Percentiles rank a stretch among this genome's conserved stretches.
These are phyloP conservation scores for Phymatocera aterrima DNA, from an alignment of 2,888 invertebrate genomes.

Conservation along the genomic window DNA sequence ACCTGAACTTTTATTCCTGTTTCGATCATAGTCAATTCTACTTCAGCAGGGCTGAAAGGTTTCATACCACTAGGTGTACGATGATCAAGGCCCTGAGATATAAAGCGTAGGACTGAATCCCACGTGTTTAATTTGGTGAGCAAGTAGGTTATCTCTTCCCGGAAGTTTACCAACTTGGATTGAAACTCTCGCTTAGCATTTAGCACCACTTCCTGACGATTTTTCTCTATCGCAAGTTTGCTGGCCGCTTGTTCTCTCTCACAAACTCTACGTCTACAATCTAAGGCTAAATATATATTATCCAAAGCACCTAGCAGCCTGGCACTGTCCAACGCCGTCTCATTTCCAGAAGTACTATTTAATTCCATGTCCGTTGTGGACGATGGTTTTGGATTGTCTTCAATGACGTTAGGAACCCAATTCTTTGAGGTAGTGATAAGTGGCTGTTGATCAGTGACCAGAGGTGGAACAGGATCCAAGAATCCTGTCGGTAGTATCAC, in stretches of 20 bases:
- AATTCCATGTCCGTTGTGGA: slow-evolving; percentile 10
- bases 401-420: neutral
- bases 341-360: neutral
- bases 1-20: neutral
- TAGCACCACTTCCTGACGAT: slow-evolving; percentile 21
- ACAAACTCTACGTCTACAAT: slow-evolving; percentile 8
- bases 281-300: slow-evolving; percentile 19
- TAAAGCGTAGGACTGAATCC: neutral
- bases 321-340: neutral
- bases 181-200: slow-evolving; percentile 24
- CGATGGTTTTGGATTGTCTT: neutral
- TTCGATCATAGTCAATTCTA: neutral
- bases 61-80: neutral
- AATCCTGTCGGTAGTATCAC: neutral
- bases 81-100: neutral
- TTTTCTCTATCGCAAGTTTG: slow-evolving; percentile 17
- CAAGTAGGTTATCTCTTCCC: neutral
- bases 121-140: neutral
- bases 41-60: neutral
- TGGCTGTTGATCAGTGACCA: neutral
- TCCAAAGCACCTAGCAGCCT: slow-evolving; percentile 5
- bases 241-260: neutral
- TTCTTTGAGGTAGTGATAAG: neutral
- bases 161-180: neutral
- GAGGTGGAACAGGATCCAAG: neutral